These are phyloP conservation scores for Halcyon badia DNA, from an alignment of 2,797 vertebrate genomes.

Conservation along the genomic window DNA sequence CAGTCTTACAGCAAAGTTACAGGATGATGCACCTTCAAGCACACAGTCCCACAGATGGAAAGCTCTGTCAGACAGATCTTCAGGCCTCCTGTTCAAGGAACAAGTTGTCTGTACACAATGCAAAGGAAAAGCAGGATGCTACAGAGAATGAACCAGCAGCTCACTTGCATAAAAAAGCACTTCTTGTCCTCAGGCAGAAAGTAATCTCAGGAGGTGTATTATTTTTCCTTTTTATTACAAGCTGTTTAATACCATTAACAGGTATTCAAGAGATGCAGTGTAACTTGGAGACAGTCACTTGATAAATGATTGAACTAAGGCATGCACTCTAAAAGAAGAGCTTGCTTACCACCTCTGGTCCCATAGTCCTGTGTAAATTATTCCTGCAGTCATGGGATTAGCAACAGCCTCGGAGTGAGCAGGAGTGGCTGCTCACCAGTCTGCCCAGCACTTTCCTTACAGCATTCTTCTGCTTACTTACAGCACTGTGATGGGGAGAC, in stretches of 20 bases:
- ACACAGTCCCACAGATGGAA: not conserved
- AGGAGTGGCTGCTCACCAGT: not conserved
- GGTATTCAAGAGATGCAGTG: not conserved
- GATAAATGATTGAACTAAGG: not conserved
- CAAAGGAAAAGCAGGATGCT: not conserved
- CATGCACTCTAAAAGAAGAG: fast-evolving
- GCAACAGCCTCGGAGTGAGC: not conserved
- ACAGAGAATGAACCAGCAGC: not conserved
- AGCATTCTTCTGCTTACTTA: not conserved
- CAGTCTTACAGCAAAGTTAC: not conserved
- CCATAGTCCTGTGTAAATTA: fast-evolving
- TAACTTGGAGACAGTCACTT: not conserved
- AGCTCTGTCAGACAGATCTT: not conserved
- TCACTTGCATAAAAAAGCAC: fast-evolving
- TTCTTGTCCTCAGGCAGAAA: not conserved
- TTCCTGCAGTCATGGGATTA: not conserved
- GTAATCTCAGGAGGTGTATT: not conserved
- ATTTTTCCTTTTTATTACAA: not conserved
- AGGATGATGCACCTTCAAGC: fast-evolving
- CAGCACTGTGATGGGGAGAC: not conserved
- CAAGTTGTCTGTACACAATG: fast-evolving
- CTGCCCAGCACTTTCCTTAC: fast-evolving
- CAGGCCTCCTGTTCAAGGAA: not conserved
- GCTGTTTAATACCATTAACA: not conserved
- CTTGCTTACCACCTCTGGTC: not conserved